Percentiles rank a stretch among this genome's conserved stretches.
These are phyloP conservation scores for Prinia subflava DNA, from an alignment of 2,113 vertebrate genomes.

Conservation along the genomic window DNA sequence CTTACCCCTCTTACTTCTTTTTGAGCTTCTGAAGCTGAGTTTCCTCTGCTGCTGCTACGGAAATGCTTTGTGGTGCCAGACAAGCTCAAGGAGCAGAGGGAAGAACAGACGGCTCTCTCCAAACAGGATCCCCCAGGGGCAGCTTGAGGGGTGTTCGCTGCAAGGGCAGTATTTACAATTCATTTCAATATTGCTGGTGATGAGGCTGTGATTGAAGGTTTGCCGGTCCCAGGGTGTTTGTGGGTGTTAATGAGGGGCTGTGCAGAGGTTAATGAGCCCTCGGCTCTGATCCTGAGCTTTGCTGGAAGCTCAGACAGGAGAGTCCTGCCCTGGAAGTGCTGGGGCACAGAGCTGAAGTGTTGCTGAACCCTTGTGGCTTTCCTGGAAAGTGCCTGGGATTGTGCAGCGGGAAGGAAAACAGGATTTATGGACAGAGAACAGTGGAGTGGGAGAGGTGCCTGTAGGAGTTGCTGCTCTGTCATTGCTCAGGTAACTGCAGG, in stretches of 20 bases:
- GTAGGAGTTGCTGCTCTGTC: background rate
- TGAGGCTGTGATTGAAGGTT: background rate
- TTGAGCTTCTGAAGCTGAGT: background rate
- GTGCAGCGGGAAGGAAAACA: background rate
- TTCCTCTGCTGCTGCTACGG: background rate
- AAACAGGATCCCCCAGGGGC: fast-evolving
- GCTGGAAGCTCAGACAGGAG: background rate
- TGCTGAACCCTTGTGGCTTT: background rate
- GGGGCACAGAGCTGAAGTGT: background rate
- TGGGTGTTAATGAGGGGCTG: background rate
- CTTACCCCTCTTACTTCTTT: background rate
- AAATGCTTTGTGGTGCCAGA: background rate
- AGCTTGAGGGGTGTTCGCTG: fast-evolving
- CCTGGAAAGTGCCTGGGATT: background rate
- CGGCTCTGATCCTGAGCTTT: background rate
- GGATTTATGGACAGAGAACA: background rate
- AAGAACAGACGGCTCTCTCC: background rate
- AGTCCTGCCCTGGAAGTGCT: fast-evolving
- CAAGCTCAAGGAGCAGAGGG: background rate
- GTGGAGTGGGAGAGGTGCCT: background rate
- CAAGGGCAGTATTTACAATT: background rate
- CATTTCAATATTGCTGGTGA: background rate
- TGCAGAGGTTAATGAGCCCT: background rate
- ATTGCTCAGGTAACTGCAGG: background rate
- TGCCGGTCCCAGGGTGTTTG: background rate